Evolutionary conservation across 1,140 invertebrate genomes (phyloP), one percentile per base, ranked within the genome.

Genomic region (Apis cerana): DNA sequence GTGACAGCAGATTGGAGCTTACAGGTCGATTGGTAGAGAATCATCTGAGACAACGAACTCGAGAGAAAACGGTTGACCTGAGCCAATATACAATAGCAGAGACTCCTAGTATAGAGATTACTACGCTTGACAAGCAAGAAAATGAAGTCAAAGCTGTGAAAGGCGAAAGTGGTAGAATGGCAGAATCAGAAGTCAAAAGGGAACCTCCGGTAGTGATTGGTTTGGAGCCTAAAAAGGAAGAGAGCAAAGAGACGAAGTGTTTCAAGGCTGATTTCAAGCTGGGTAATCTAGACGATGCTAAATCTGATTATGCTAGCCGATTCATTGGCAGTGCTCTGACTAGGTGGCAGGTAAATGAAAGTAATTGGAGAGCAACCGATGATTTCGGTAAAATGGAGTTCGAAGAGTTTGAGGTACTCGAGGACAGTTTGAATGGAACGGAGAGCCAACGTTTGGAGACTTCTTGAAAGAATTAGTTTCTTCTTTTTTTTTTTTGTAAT

Each of bases 331-430:
- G 92, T 48, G 92, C 93, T 1, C 70, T 94, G n/a, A 92, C 84
- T 2, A 91, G 90, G 61, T 94, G 93, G 93, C 93, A 94, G 52
- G 83, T 93, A 10, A 94, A 94, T 81, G 91, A 93, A 27, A 91
- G 82, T 43, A 85, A 89, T 27, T 94, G 92, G 93, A 92, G 88
- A 19, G 86, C 87, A 9, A 87, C 93, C 9, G 95, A 95, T 72
- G 96, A 96, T 88, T 96, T 96, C 88, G 96, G 96, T 12, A 97
- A 97, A 85, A 97, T 97, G 95, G 96, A 97, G 88, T 97, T 97
- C 82, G 97, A 97, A 92, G 96, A 97, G 82, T 97, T 97, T 84
- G 96, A 97, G 94, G 95, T 97, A 62, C 92, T 96, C 87, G 95
- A 96, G 89, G 95, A 96, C 91, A 96, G 95, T 93, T 92, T 96